A percentile compares a stretch with the other conserved stretches of the same genome.
Evolutionary conservation across 2,113 vertebrate species (phyloP).

Genomic region (Nerophis lumbriciformis): DNA sequence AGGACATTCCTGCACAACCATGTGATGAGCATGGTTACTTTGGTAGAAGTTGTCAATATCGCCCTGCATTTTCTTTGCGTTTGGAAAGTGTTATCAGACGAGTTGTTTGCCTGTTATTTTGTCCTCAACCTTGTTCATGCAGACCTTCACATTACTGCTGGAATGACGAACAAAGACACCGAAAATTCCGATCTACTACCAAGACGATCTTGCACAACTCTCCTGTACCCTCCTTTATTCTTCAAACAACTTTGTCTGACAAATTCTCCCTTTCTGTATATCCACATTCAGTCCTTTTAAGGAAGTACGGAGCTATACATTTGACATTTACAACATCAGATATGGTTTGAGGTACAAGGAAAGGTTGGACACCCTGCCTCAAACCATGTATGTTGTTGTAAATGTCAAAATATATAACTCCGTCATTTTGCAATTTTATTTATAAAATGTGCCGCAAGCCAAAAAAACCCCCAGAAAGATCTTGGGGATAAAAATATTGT

Average conservation of each 20-base stretch:
- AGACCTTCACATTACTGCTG: conserved; percentile 50
- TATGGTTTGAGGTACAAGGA: too few relatives aligned
- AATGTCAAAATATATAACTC: too few relatives aligned
- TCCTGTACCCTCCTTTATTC: neutral
- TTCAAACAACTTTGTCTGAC: neutral
- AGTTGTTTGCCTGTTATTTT: conserved; percentile 20
- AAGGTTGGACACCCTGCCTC: too few relatives aligned
- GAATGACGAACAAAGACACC: conserved; percentile 22
- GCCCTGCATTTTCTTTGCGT: conserved; percentile 12
- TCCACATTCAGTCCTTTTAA: neutral
- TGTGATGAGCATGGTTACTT: conserved; percentile 48
- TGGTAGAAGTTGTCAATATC: conserved; percentile 35
- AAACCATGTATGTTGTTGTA: too few relatives aligned
- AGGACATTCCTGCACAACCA: conserved; percentile 39
- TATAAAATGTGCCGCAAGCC: too few relatives aligned
- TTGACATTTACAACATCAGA: too few relatives aligned
- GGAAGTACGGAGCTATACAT: neutral
- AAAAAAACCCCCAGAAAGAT: too few relatives aligned
- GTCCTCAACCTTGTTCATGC: conserved; percentile 41
- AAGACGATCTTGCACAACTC: conserved; percentile 28
- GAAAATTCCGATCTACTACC: conserved; percentile 35
- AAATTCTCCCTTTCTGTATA: too few relatives aligned
- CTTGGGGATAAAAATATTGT: too few relatives aligned
- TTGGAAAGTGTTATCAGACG: conserved; percentile 54
- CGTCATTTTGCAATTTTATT: too few relatives aligned